Base-by-base conservation (phyloP, 2,797 vertebrate species). In the Pteropus rufus region DNA sequence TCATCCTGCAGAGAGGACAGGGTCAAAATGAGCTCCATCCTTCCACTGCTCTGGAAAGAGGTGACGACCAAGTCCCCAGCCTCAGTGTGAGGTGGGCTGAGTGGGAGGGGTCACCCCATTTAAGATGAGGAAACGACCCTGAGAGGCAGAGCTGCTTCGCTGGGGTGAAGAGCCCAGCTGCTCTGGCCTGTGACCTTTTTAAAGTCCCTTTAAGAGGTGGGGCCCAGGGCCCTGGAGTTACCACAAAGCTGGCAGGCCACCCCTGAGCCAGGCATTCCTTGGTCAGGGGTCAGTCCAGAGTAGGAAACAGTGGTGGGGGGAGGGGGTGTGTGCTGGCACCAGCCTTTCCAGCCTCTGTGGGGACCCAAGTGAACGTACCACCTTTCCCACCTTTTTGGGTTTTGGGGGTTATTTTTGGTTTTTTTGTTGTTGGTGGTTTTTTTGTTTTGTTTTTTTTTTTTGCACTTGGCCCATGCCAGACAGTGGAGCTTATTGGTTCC, bases 381-480 rank as follows among this genome's bases (percentile, higher is more conserved):
- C 34, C 34, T 34, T 34, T 34, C 34, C 34, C 34, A 34, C 34
- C 34, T 34, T 34, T 34, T 34, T 34, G 34, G 34, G 34, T 34
- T 34, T 34, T 34, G 34, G 34, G 34, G 34, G 34, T 34, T 34
- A 34, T 34, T 34, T 34, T 34, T 34, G 34, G 2, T 34, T 34
- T 34, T 34, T 34, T 34, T 34, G 34, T 34, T 34, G 34, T 34
- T 34, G 34, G 34, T 34, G 34, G 34, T 34, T 34, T 34, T 34
- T 34, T 34, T 34, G 34, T 34, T 34, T 34, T 34, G 34, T 34
- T 34, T 34, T 34, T 34, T 34, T 34, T 77, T 94, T 96, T 98
- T 97, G 97, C 97, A 98, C 97, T 97, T 96, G 41, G 56, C 92
- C 94, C 83, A 41, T 0, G 36, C 39, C 67, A 36, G 73, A 80